phyloP scores from a whole-genome alignment of 2,113 vertebrate genomes.

The Cottus gobio region DNA sequence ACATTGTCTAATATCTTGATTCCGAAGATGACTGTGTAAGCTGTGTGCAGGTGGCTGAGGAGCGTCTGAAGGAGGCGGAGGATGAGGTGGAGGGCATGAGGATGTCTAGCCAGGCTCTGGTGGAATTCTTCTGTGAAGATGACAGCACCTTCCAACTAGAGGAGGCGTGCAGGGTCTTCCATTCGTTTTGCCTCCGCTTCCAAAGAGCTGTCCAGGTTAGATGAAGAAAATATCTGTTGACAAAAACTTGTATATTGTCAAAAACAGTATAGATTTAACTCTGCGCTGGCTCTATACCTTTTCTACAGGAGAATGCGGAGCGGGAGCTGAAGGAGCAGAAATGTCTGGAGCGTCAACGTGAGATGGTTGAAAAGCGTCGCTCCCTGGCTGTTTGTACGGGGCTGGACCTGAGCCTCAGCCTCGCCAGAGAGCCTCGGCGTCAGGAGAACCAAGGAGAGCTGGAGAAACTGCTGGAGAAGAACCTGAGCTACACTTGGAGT shows the following conservation, averaged over 20 bases:
- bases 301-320: constrained; percentile 83
- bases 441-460: constrained; percentile 78
- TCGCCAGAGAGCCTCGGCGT: constrained; percentile 49
- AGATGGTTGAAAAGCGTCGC: constrained; percentile 80
- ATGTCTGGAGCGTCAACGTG: constrained; percentile 79
- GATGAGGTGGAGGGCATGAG: constrained; percentile 80
- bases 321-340: constrained; percentile 83
- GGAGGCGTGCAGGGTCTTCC: constrained; percentile 83
- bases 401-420: constrained; percentile 62
- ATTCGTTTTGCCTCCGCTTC: constrained; percentile 82
- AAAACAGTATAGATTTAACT: background rate
- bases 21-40: background rate
- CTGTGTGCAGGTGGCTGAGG: constrained; percentile 75
- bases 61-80: constrained; percentile 78
- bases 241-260: background rate
- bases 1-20: background rate
- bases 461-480: constrained; percentile 83
- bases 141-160: constrained; percentile 83
- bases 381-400: constrained; percentile 80
- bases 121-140: constrained; percentile 87
- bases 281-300: background rate
- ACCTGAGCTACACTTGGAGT: constrained; percentile 77
- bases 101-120: constrained; percentile 81
- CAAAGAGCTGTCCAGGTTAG: constrained; percentile 83
- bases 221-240: background rate